Conservation (phyloP, 2,113 vertebrate species). For the Tamias sibiricus region DNA sequence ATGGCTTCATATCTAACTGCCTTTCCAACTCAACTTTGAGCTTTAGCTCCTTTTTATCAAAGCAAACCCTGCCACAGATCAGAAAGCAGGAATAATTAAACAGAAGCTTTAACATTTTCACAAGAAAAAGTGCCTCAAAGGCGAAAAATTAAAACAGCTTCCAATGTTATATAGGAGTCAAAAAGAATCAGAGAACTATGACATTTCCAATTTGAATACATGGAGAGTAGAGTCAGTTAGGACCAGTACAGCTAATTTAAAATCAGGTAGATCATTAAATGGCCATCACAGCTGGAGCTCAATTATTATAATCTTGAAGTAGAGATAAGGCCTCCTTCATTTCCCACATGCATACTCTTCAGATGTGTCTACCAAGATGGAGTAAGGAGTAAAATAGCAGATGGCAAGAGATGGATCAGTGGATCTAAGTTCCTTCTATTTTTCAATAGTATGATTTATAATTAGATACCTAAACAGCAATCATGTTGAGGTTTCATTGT, state of each 20-base stretch:
- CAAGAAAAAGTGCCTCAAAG: neutral
- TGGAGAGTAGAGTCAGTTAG: neutral
- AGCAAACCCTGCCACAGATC: neutral
- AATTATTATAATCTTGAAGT: slow-evolving; percentile 4
- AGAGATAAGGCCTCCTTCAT: neutral
- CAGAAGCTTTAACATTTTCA: neutral
- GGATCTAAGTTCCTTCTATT: neutral
- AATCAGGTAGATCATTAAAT: neutral
- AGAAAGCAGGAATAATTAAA: neutral
- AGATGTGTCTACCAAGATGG: neutral
- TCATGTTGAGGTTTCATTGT: neutral
- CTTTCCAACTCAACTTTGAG: neutral
- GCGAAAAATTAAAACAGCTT: neutral
- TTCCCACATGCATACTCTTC: neutral
- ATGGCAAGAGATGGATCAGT: neutral
- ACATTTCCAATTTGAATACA: neutral
- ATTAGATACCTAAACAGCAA: neutral
- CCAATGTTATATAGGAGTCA: neutral
- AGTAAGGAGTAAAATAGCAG: neutral
- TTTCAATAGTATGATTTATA: neutral
- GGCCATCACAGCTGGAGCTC: neutral
- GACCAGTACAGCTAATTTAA: neutral
- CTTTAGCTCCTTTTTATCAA: neutral
- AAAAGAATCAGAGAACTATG: neutral
- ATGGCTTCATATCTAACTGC: neutral